A percentile compares a stretch with the other conserved stretches of the same genome.
These are phyloP conservation scores for Polia nebulosa DNA, from an alignment of 2,888 invertebrate genomes.

Conservation along the genomic window DNA sequence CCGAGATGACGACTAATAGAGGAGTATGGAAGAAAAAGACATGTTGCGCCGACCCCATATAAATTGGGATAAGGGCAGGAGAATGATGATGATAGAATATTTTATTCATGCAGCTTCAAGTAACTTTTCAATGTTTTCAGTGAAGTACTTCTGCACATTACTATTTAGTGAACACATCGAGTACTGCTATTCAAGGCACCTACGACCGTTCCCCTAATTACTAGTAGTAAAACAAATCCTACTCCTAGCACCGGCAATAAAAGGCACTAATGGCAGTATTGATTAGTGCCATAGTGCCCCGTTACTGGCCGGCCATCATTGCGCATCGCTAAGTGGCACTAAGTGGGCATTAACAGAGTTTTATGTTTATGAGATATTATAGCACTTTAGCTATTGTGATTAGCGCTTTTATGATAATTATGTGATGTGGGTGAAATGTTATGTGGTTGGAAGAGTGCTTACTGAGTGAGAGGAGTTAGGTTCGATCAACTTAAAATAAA, in stretches of 20 bases:
- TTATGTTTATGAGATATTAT: conserved; percentile 38
- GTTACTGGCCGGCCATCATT: conserved; percentile 18
- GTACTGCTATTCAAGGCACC: conserved; percentile 20
- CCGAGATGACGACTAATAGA: no score
- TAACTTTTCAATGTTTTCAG: not conserved
- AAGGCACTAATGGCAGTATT: conserved; percentile 47
- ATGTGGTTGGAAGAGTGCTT: not conserved
- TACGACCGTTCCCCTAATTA: conserved; percentile 38
- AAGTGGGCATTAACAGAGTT: conserved; percentile 27
- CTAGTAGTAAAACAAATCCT: conserved; percentile 48
- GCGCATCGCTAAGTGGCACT: conserved; percentile 42
- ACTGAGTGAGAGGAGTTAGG: no score
- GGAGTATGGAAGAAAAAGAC: no score
- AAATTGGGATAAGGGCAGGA: no score
- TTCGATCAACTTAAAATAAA: not conserved
- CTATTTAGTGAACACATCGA: not conserved
- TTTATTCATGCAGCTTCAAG: no score
- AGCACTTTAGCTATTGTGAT: conserved; percentile 14
- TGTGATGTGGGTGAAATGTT: not conserved
- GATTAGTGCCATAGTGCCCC: conserved; percentile 38
- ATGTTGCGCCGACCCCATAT: no score
- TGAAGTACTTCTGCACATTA: not conserved
- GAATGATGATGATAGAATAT: no score
- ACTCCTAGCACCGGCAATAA: conserved; percentile 26
- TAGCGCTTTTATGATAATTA: conserved; percentile 25